Percentiles rank a stretch among this genome's conserved stretches.
Conservation (phyloP, 2,797 vertebrate genomes). For the Alouatta caraya region DNA sequence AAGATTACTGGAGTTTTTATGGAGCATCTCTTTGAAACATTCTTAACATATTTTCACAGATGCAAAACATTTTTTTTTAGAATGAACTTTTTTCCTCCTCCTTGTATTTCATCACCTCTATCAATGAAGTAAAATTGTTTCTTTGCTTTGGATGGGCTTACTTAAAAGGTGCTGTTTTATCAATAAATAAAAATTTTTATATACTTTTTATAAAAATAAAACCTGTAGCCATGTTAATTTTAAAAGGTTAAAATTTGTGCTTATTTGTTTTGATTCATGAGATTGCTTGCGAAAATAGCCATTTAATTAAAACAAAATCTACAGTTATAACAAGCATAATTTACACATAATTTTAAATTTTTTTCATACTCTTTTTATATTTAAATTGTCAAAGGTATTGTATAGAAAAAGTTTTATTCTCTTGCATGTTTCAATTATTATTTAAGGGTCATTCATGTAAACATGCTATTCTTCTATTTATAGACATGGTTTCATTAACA, state of each 20-base stretch:
- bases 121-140: neutral
- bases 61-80: neutral
- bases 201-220: neutral
- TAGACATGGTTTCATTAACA: neutral
- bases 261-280: neutral
- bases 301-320: neutral
- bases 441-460: neutral
- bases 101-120: neutral
- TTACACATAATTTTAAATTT: neutral
- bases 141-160: neutral
- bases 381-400: neutral
- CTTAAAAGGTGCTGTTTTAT: neutral
- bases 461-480: neutral
- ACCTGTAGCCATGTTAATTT: neutral
- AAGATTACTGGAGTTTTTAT: neutral
- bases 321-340: neutral
- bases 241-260: neutral
- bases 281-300: neutral
- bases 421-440: no score
- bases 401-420: neutral
- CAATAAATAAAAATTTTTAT: neutral
- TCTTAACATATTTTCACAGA: neutral
- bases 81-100: neutral
- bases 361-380: neutral
- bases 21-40: neutral